These are phyloP conservation scores for Rhogogaster chlorosoma DNA, from an alignment of 2,888 invertebrate genomes.

Conservation along the genomic window DNA sequence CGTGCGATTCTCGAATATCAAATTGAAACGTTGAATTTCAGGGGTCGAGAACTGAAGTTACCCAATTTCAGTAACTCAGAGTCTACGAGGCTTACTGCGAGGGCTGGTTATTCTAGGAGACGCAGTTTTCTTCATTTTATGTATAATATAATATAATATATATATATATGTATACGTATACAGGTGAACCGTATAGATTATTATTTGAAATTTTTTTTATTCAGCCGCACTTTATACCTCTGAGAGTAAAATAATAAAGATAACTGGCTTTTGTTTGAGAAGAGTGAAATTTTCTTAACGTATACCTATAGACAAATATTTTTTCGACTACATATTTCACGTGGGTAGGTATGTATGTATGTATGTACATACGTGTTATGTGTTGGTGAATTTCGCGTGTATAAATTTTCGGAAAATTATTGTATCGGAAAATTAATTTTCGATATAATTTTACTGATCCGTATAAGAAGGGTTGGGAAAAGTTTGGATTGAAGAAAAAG, in stretches of 20 bases:
- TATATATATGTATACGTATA: not conserved
- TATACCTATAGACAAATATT: not conserved
- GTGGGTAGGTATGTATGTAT: not conserved
- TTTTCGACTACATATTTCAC: not conserved
- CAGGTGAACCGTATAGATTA: not conserved
- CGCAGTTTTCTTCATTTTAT: slow-evolving; percentile 1
- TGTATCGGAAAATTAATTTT: slow-evolving; percentile 6
- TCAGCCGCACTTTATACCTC: not conserved
- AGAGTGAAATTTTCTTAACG: not conserved
- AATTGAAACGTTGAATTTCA: slow-evolving; percentile 64
- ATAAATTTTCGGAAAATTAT: not conserved
- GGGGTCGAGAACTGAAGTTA: slow-evolving; percentile 49
- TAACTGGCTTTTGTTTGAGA: not conserved
- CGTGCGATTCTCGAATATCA: slow-evolving; percentile 62
- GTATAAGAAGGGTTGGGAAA: not conserved
- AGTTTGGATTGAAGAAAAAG: slow-evolving; percentile 5
- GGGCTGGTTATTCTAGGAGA: slow-evolving; percentile 7
- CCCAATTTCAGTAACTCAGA: slow-evolving; percentile 53
- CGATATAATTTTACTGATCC: slow-evolving; percentile 6
- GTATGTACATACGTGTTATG: not conserved
- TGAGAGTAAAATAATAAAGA: not conserved
- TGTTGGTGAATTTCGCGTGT: not conserved
- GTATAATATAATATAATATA: too few species aligned
- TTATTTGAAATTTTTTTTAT: not conserved
- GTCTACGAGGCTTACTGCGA: slow-evolving; percentile 33